A percentile compares a stretch with the other conserved stretches of the same genome.
Conservation (phyloP, 2,888 invertebrate genomes). For the Tricholauxania praeusta region DNA sequence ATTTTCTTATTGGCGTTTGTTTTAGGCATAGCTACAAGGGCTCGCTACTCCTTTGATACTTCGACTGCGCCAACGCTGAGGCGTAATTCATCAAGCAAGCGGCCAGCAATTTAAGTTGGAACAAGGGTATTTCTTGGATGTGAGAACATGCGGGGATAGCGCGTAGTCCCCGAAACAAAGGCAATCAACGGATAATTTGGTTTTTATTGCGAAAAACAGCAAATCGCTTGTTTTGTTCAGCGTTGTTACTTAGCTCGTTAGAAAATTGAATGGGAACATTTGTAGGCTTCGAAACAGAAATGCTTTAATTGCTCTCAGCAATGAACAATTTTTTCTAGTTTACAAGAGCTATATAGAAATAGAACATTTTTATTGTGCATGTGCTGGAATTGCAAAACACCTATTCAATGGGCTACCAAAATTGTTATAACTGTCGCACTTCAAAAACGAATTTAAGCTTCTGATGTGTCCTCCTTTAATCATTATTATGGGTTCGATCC, state of each 20-base stretch:
- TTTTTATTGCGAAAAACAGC: conserved; percentile 47
- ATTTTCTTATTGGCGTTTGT: conserved; percentile 1
- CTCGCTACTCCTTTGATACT: background rate
- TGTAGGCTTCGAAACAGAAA: background rate
- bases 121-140: background rate
- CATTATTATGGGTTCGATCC: too few relatives aligned
- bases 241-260: background rate
- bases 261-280: too few relatives aligned
- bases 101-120: background rate
- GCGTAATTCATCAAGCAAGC: conserved; percentile 24
- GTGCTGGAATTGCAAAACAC: too few relatives aligned
- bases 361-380: too few relatives aligned
- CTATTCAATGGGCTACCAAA: too few relatives aligned
- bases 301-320: conserved; percentile 14
- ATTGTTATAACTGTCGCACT: too few relatives aligned
- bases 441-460: too few relatives aligned
- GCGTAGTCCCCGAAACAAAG: background rate
- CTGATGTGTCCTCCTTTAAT: too few relatives aligned
- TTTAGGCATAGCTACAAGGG: background rate
- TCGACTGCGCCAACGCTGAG: background rate
- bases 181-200: conserved; percentile 50
- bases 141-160: background rate
- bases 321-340: background rate
- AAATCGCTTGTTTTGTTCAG: conserved; percentile 42
- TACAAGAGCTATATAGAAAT: background rate